Evolutionary conservation across 2,113 vertebrate species (phyloP), one percentile per base, ranked within the genome.

Genomic region (Merops nubicus): DNA sequence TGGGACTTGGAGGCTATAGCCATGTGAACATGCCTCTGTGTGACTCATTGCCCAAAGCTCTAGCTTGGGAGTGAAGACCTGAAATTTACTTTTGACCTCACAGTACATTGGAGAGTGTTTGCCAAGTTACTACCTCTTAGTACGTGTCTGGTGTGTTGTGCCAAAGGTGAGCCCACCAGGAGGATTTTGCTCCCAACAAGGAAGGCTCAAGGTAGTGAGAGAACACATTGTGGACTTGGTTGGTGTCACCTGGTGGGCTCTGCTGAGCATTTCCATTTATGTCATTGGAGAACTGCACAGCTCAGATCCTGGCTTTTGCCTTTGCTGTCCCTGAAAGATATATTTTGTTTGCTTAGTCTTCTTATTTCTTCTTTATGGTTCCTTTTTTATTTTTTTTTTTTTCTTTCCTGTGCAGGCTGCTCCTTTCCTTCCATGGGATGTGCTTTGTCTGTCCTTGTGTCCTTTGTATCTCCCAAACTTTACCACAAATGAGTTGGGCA

Each of bases 401-500:
- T n/a, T n/a, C n/a, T n/a, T 79, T 84, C 93, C 53, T 45, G 10
- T 34, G 72, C 36, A 42, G 26, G 72, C 96, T 94, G 68, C 54
- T 93, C 25, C 82, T 96, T 78, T 64, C 56, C 33, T 50, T 57
- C 18, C 13, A 11, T 68, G 60, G 18, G 53, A 62, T 16, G 15
- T 26, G 4, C 28, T 82, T 82, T 64, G 23, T 34, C 50, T 26
- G n/a, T 31, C n/a, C 50, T 34, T 28, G 25, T 33, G 51, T 34
- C 68, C 72, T 84, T 78, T 87, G 86, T 95, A 73, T 74, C 91
- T 94, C 86, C 85, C 22, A 76, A 73, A 48, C 96, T 91, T 92
- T 19, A 75, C 88, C 42, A 65, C 51, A 89, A 85, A 94, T 65
- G 76, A 93, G 88, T 89, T 70, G 69, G 62, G 88, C 47, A 62